Evolutionary conservation across 2,797 vertebrate genomes (phyloP).

Genomic region (Acipenser oxyrinchus): DNA sequence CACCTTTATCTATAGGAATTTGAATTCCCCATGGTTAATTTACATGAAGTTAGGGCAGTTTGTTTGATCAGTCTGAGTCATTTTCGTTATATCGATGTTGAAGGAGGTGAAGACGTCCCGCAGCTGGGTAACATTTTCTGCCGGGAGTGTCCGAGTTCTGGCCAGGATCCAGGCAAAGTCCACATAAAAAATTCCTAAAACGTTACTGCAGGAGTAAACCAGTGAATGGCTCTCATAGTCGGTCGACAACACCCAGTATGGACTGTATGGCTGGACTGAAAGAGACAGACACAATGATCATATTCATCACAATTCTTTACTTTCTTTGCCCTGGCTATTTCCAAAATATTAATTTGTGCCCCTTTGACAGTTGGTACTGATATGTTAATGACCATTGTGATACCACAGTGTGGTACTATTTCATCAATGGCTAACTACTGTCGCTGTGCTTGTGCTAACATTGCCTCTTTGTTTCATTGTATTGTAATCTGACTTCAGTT

Average conservation of each 20-base stretch:
- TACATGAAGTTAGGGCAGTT: slow-evolving; percentile 61
- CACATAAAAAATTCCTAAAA: slow-evolving; percentile 74
- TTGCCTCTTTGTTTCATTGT: too few species aligned
- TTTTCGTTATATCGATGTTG: slow-evolving; percentile 64
- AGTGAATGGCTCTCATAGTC: slow-evolving; percentile 76
- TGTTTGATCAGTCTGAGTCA: slow-evolving; percentile 65
- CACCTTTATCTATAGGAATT: slow-evolving; percentile 12
- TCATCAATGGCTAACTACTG: too few species aligned
- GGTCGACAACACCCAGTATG: slow-evolving; percentile 82
- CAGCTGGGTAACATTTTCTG: slow-evolving; percentile 54
- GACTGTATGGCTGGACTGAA: slow-evolving; percentile 72
- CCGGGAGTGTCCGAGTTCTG: slow-evolving; percentile 64
- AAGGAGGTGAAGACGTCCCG: slow-evolving; percentile 62
- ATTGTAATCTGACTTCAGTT: too few species aligned
- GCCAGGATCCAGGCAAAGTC: slow-evolving; percentile 80
- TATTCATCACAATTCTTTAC: too few species aligned
- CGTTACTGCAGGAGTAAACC: slow-evolving; percentile 79
- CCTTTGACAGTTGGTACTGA: too few species aligned
- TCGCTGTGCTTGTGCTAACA: too few species aligned
- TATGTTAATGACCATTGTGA: too few species aligned
- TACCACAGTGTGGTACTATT: too few species aligned
- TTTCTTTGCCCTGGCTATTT: too few species aligned
- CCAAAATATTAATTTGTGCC: too few species aligned
- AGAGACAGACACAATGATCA: neutral
- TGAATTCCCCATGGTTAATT: neutral